Base-by-base conservation (phyloP, 2,888 invertebrate species). In the Cheilosia soror region DNA sequence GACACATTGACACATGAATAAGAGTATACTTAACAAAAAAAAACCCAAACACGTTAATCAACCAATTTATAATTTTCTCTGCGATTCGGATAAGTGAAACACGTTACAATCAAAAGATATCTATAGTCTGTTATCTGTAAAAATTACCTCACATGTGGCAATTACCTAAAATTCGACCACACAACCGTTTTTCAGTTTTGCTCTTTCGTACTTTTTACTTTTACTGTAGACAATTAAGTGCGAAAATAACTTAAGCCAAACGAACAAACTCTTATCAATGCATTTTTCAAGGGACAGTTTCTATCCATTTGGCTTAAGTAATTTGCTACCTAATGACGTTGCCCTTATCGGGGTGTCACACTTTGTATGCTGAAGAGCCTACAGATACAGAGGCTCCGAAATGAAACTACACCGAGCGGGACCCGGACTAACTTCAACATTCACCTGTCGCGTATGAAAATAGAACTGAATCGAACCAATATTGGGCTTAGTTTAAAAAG, bases 221-320 rank as follows among this genome's bases (percentile, higher is more conserved):
- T 44, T 15, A 80, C 51, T 62, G 85, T 62, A 40, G 86, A 66
- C 47, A 86, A 78, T 87, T 88, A 89, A 89, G 89, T 90, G 88
- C 88, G 91, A 90, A 92, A 92, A 92, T 92, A 91, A 92, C 92
- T 92, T 92, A 91, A 92, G 92, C 92, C 92, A 92, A 92, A 92
- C 92, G 92, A 92, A 92, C 92, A 92, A 91, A 92, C 92, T 92
- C 89, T 88, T 89, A 89, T 80, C 86, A 88, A 88, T 87, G 78
- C 72, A 78, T 66, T 31, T 65, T 75, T 60, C 62, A 72, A 73
- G 87, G 83, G 87, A 91, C 90, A 90, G 92, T 91, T 92, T 92
- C 88, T 88, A 92, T 92, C 90, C 92, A 91, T 89, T 90, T 92
- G 92, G 92, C 92, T 91, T 90, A 91, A 92, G 92, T 89, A 90